A percentile compares a stretch with the other conserved stretches of the same genome.
Evolutionary conservation across 2,888 invertebrate species (phyloP).

Genomic region (Rhabditophanes sp.): DNA sequence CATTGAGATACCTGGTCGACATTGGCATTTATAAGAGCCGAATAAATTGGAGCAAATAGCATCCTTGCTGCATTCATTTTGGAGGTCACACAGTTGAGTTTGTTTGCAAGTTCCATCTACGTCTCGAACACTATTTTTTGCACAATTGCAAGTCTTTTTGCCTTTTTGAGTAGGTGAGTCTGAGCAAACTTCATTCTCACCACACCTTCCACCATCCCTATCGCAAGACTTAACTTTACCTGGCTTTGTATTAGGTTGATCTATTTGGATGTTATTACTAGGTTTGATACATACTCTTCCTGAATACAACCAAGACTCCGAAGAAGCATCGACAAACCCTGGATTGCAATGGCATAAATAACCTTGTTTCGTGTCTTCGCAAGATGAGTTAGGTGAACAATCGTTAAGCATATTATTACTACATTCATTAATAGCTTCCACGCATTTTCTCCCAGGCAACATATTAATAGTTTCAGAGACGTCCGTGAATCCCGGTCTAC

Average conservation of each 20-base stretch:
- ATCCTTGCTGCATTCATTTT: slow-evolving; percentile 29
- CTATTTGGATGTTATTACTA: too few species aligned
- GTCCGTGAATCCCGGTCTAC: slow-evolving; percentile 43
- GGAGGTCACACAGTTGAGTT: slow-evolving; percentile 17
- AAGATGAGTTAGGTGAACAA: slow-evolving; percentile 68
- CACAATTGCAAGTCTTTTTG: slow-evolving; percentile 32
- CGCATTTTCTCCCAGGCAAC: slow-evolving; percentile 40
- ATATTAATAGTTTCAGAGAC: slow-evolving; percentile 37
- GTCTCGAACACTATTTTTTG: slow-evolving; percentile 29
- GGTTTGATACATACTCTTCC: slow-evolving; percentile 34
- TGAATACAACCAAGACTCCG: slow-evolving; percentile 39
- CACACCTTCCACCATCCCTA: slow-evolving; percentile 16
- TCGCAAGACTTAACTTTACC: slow-evolving; percentile 26
- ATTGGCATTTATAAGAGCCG: slow-evolving; percentile 38
- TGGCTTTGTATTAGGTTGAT: too few species aligned
- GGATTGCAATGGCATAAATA: slow-evolving; percentile 75
- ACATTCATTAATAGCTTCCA: slow-evolving; percentile 44
- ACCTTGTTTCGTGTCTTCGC: slow-evolving; percentile 72
- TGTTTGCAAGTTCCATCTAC: slow-evolving; percentile 35
- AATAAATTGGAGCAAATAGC: slow-evolving; percentile 42
- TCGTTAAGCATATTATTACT: slow-evolving; percentile 56
- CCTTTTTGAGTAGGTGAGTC: slow-evolving; percentile 17
- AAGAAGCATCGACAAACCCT: slow-evolving; percentile 56
- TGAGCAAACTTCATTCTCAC: slow-evolving; percentile 30
- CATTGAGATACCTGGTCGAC: slow-evolving; percentile 14